Conservation (phyloP, 2,888 invertebrate species). For the Noctua pronuba region DNA sequence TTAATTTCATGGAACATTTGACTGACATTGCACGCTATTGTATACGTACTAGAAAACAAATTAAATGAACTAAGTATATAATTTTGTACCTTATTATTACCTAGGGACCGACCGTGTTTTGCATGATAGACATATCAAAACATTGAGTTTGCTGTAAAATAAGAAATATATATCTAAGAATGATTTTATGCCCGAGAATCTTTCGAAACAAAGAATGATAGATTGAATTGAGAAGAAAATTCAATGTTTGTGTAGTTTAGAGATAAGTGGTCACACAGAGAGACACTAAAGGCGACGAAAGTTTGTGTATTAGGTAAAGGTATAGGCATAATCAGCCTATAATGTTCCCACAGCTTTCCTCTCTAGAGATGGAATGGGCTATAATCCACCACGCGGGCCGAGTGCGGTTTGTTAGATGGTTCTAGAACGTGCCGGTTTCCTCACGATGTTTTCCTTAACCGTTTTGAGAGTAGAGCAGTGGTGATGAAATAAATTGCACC, state of each 20-base stretch:
- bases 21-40: conserved; percentile 18
- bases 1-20: conserved; percentile 11
- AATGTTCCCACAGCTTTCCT: no score
- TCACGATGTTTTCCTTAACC: no score
- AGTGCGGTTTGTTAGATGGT: no score
- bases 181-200: background rate
- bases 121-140: background rate
- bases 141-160: background rate
- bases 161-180: background rate
- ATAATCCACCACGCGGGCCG: no score
- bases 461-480: no score
- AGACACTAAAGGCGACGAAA: background rate
- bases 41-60: background rate
- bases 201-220: background rate
- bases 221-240: background rate
- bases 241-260: background rate
- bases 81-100: background rate
- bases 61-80: background rate
- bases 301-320: background rate
- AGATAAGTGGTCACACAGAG: background rate
- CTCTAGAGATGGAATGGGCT: no score
- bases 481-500: no score
- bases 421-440: no score
- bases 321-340: no score
- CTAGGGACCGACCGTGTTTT: background rate